Percentiles rank a stretch among this genome's conserved stretches.
Evolutionary conservation across 2,888 invertebrate species (phyloP).

Genomic region (Cremastinae sp.): DNA sequence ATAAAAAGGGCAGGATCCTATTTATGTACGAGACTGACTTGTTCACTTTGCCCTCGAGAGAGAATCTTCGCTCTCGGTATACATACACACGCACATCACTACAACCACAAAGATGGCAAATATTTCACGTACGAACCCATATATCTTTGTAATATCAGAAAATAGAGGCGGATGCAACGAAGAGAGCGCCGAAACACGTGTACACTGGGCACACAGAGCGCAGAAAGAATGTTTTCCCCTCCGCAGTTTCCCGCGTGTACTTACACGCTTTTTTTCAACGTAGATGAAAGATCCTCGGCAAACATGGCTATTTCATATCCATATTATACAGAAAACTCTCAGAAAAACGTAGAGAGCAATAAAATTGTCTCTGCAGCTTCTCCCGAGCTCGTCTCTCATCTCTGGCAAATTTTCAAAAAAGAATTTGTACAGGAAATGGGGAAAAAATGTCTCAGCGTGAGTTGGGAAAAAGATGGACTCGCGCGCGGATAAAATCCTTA

Average conservation of each 20-base stretch:
- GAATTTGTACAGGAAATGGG: no score
- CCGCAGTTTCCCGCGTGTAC: slow-evolving; percentile 7
- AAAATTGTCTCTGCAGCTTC: no score
- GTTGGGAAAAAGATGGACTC: no score
- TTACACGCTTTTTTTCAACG: slow-evolving; percentile 17
- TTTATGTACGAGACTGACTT: slow-evolving; percentile 37
- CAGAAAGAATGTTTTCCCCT: neutral
- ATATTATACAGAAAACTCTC: neutral
- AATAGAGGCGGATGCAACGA: slow-evolving; percentile 32
- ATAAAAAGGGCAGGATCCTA: slow-evolving; percentile 31
- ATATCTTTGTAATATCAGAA: slow-evolving; percentile 26
- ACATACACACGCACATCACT: no score
- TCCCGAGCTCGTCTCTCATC: no score
- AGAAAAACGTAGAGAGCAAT: no score
- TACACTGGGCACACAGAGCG: slow-evolving; percentile 18
- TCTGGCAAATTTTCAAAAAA: no score
- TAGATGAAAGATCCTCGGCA: slow-evolving; percentile 31
- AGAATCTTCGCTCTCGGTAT: slow-evolving; percentile 24
- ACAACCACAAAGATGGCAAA: slow-evolving; percentile 35
- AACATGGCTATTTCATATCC: slow-evolving; percentile 35
- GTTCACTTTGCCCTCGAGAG: slow-evolving; percentile 19
- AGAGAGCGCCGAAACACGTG: neutral
- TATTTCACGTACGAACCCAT: slow-evolving; percentile 28
- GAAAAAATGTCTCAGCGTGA: no score
- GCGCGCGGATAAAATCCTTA: no score